Percentiles rank a stretch among this genome's conserved stretches.
Evolutionary conservation across 37 sponge, comb jelly and placozoan genomes (phyloP).

Genomic region (Theonella swinhoei): DNA sequence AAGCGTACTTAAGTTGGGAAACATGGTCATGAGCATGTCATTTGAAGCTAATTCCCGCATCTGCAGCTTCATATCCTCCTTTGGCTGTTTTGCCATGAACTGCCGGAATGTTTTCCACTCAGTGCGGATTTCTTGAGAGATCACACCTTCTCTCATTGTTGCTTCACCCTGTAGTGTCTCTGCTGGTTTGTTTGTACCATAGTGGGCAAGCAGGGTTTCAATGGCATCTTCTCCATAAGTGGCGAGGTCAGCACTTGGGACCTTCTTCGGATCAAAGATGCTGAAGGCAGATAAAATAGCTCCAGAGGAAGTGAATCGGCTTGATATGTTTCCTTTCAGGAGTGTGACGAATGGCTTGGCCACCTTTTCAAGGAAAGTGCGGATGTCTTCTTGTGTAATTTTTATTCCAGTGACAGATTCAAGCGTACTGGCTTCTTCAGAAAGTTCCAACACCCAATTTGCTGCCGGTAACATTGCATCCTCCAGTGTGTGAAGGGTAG

Average conservation of each 20-base stretch:
- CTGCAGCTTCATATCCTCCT: slow-evolving; percentile 29
- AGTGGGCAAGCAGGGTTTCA: slow-evolving; percentile 33
- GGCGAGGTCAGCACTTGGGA: slow-evolving; percentile 31
- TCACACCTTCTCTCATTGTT: slow-evolving; percentile 25
- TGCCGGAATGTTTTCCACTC: slow-evolving; percentile 57
- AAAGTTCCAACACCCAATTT: slow-evolving; percentile 73
- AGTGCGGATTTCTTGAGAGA: slow-evolving; percentile 35
- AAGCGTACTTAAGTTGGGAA: slow-evolving; percentile 59
- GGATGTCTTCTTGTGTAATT: slow-evolving; percentile 43
- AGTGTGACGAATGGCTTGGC: slow-evolving; percentile 53
- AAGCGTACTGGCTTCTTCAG: slow-evolving; percentile 30
- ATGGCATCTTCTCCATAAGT: slow-evolving; percentile 65
- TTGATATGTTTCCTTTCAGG: slow-evolving; percentile 70
- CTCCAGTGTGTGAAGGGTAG: slow-evolving; percentile 73
- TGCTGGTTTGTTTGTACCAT: slow-evolving; percentile 46
- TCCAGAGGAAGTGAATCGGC: slow-evolving; percentile 43
- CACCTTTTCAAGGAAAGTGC: slow-evolving; percentile 48
- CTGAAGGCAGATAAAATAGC: slow-evolving; percentile 72
- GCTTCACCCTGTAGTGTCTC: slow-evolving; percentile 60
- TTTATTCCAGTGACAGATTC: slow-evolving; percentile 41
- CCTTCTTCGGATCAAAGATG: slow-evolving; percentile 72
- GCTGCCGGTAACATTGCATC: slow-evolving; percentile 66
- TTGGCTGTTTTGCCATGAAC: slow-evolving; percentile 48
- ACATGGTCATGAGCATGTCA: slow-evolving; percentile 61
- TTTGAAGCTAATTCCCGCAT: slow-evolving; percentile 35